phyloP scores from a whole-genome alignment of 2,797 vertebrate genomes.

The Columba guinea region DNA sequence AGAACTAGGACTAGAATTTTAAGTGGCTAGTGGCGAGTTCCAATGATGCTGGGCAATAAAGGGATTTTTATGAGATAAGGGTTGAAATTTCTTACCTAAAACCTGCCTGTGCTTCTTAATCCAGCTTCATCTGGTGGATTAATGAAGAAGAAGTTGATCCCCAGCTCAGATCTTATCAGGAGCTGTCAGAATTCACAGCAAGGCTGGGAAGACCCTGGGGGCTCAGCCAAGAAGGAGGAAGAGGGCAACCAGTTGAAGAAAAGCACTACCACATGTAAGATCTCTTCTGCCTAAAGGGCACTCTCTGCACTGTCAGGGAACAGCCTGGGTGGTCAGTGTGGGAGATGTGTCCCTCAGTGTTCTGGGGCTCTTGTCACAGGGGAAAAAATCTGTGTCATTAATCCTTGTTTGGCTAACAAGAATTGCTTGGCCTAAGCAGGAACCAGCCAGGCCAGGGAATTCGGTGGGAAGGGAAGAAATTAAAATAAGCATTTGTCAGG shows the following conservation, averaged over 20 bases:
- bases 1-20: neutral
- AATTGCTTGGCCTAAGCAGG: neutral
- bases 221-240: neutral
- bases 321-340: neutral
- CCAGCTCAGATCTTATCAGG: conserved; percentile 47
- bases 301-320: neutral
- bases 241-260: conserved; percentile 14
- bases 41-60: neutral
- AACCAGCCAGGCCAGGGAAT: neutral
- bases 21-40: neutral
- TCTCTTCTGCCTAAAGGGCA: neutral
- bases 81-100: neutral
- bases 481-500: neutral
- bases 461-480: conserved; percentile 18
- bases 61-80: neutral
- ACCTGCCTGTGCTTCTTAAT: neutral
- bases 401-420: neutral
- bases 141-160: conserved; percentile 61
- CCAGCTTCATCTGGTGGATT: conserved; percentile 24
- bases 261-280: conserved; percentile 12
- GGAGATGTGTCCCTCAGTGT: neutral
- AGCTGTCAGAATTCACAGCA: conserved; percentile 59
- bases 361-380: neutral
- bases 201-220: conserved; percentile 11
- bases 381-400: neutral